A percentile compares a stretch with the other conserved stretches of the same genome.
phyloP scores from a whole-genome alignment of 2,797 vertebrate genomes.

The Tenualosa thibaudeaui region DNA sequence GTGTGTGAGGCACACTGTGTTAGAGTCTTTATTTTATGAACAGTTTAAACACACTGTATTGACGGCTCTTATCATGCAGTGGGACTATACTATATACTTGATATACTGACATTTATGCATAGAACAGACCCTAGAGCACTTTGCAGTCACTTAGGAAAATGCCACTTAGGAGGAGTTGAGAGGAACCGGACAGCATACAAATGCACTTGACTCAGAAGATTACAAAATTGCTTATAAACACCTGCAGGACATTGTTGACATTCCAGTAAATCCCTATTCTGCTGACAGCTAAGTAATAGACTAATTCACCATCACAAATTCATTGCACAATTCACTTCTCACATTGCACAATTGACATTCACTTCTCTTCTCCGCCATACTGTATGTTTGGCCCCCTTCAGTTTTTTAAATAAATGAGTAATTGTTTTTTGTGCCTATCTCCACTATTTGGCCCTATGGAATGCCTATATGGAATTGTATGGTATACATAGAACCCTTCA shows the following conservation, averaged over 20 bases:
- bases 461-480: background rate
- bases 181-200: background rate
- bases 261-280: background rate
- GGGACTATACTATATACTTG: background rate
- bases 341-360: too few species aligned
- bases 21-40: background rate
- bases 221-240: background rate
- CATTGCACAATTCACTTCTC: background rate
- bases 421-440: background rate
- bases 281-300: background rate
- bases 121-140: background rate
- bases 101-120: background rate
- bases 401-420: background rate
- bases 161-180: background rate
- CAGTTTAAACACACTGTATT: background rate
- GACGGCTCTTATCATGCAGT: background rate
- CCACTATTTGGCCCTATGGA: background rate
- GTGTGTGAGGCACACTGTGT: too few species aligned
- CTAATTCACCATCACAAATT: background rate
- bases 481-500: background rate
- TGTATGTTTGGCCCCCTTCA: too few species aligned
- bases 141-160: background rate
- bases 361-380: too few species aligned
- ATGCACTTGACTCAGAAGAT: background rate
- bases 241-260: conserved; percentile 5